Evolutionary conservation across 2,888 invertebrate genomes (phyloP).

Genomic region (Dinocampus coccinellae): DNA sequence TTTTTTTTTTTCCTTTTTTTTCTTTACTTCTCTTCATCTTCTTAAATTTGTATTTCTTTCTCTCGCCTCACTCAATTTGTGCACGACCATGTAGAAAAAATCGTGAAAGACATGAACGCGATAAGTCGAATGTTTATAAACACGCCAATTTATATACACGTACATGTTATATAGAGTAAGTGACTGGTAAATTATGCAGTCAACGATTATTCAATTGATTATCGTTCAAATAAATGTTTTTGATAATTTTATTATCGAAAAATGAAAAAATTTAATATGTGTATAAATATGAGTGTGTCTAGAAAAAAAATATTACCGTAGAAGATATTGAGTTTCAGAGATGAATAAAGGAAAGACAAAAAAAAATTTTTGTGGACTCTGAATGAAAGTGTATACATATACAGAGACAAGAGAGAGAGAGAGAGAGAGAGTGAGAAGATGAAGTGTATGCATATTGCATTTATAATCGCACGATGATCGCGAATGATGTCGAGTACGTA

Average conservation of each 20-base stretch:
- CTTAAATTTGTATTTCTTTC: not conserved
- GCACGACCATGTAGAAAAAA: slow-evolving; percentile 1
- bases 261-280: not conserved
- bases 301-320: slow-evolving; percentile 4
- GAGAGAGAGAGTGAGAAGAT: not conserved
- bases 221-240: not conserved
- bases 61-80: slow-evolving; percentile 10
- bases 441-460: not conserved
- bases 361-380: not conserved
- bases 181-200: not conserved
- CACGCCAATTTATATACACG: not conserved
- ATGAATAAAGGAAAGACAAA: not conserved
- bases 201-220: not conserved
- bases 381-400: not conserved
- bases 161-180: not conserved
- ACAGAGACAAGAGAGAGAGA: not conserved
- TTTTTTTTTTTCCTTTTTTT: not conserved
- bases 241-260: not conserved
- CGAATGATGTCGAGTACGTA: not conserved
- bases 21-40: not conserved
- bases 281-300: no score
- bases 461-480: slow-evolving; percentile 6
- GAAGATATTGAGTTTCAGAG: slow-evolving; percentile 9
- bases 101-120: not conserved
- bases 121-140: not conserved